Conservation (phyloP, 2,113 vertebrate species). For the Xenopus borealis region DNA sequence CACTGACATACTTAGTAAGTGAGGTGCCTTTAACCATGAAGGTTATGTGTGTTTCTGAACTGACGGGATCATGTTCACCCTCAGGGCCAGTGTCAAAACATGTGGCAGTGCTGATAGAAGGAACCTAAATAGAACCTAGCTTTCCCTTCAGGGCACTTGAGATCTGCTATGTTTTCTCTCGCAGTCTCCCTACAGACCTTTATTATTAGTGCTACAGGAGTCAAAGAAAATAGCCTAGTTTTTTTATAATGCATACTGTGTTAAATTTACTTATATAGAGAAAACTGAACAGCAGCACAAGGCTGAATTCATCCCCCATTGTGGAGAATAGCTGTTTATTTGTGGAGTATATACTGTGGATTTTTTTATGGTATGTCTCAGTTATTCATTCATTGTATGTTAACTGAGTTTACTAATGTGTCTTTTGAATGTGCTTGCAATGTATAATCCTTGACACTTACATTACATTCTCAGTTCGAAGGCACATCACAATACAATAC, state of each 20-base stretch:
- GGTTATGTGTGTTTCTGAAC: slow-evolving; percentile 43
- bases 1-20: slow-evolving; percentile 39
- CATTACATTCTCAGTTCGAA: too few species aligned
- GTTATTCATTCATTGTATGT: too few species aligned
- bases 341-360: too few species aligned
- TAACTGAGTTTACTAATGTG: too few species aligned
- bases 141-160: slow-evolving; percentile 46
- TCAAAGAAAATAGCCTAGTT: slow-evolving; percentile 16
- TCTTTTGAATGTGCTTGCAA: too few species aligned
- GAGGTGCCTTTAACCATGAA: slow-evolving; percentile 42
- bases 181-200: slow-evolving; percentile 38
- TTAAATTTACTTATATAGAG: neutral
- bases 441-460: too few species aligned
- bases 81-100: slow-evolving; percentile 37
- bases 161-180: slow-evolving; percentile 54
- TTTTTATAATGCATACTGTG: neutral
- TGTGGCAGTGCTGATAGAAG: slow-evolving; percentile 41
- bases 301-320: too few species aligned
- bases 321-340: too few species aligned
- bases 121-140: slow-evolving; percentile 38
- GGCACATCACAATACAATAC: too few species aligned
- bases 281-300: neutral
- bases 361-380: too few species aligned
- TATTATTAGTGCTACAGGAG: slow-evolving; percentile 32
- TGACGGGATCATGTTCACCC: slow-evolving; percentile 36